Evolutionary conservation across 1,140 invertebrate genomes (phyloP).

Genomic region (Drosophila seguyi): DNA sequence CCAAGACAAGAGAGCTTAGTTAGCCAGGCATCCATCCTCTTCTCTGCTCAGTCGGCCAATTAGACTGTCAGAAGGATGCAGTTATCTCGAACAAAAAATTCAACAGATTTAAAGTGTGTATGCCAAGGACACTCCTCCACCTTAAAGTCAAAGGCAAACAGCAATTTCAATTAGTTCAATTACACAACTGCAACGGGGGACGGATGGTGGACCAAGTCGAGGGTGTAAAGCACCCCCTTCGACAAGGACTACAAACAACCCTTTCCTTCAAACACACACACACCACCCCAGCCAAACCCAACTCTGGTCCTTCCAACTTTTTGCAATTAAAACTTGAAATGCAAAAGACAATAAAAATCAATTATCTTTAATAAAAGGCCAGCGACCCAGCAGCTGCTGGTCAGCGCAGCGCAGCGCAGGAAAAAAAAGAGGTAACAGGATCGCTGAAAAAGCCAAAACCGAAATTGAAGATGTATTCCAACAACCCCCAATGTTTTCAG

Average conservation of each 20-base stretch:
- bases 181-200: conserved; percentile 40
- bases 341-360: conserved; percentile 77
- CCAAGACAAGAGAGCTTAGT: conserved; percentile 42
- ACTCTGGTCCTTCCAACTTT: conserved; percentile 47
- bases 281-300: background rate
- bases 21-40: conserved; percentile 12
- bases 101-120: background rate
- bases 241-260: conserved; percentile 47
- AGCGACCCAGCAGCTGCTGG: conserved; percentile 23
- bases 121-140: conserved; percentile 25
- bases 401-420: background rate
- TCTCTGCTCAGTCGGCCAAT: conserved; percentile 16
- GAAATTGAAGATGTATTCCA: conserved; percentile 36
- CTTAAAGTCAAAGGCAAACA: conserved; percentile 31
- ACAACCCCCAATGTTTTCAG: conserved; percentile 22
- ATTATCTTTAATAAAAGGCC: conserved; percentile 70
- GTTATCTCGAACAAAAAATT: background rate
- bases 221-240: conserved; percentile 27
- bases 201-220: background rate
- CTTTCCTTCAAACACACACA: conserved; percentile 5
- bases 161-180: conserved; percentile 78
- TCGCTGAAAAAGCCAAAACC: conserved; percentile 35
- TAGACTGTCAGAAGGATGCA: conserved; percentile 26
- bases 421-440: conserved; percentile 17
- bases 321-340: conserved; percentile 73